Evolutionary conservation across 2,113 vertebrate species (phyloP), one percentile per base, ranked within the genome.

Genomic region (Ursus arctos): DNA sequence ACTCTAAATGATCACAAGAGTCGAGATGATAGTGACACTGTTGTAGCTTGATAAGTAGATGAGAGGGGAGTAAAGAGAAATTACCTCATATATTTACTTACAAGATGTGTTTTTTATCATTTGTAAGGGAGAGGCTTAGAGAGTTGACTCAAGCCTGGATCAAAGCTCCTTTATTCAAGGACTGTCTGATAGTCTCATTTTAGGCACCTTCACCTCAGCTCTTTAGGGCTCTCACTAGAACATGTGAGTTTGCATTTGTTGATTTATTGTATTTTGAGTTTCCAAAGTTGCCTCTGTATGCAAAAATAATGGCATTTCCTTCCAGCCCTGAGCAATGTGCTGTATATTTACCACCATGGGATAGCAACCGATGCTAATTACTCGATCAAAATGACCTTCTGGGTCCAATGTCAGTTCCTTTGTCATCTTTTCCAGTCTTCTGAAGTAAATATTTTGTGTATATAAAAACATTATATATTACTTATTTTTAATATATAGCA

Each of bases 261-360:
- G 31, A 79, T 86, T 80, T 88, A n/a, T 67, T 84, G 22, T 33
- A 69, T 82, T 89, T 6, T 77, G 47, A 76, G 43, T 84, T 95
- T 93, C 53, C 57, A 81, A 90, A 95, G 61, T n/a, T 92, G 19
- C 63, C 69, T 88, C 92, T 72, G 10, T 84, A 11, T 40, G 3
- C 31, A 87, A 95, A 97, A 84, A n/a, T 92, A 95, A n/a, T 76
- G 21, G 59, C 36, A 81, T 86, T 95, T 91, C 28, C 15, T 40
- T 31, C 55, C 4, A 71, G 6, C 11, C 51, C 13, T 76, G 12
- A 81, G 2, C 76, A 93, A 53, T 67, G 12, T 24, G 71, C 36
- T 31, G 12, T 79, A 24, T 61, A 69, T 86, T 84, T 89, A 15
- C 24, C 43, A 65, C 67, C 11, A 88, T 85, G 40, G 22, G 51